Percentiles rank a stretch among this genome's conserved stretches.
Evolutionary conservation across 2,888 invertebrate species (phyloP).

Genomic region (Dryobotodes eremita): DNA sequence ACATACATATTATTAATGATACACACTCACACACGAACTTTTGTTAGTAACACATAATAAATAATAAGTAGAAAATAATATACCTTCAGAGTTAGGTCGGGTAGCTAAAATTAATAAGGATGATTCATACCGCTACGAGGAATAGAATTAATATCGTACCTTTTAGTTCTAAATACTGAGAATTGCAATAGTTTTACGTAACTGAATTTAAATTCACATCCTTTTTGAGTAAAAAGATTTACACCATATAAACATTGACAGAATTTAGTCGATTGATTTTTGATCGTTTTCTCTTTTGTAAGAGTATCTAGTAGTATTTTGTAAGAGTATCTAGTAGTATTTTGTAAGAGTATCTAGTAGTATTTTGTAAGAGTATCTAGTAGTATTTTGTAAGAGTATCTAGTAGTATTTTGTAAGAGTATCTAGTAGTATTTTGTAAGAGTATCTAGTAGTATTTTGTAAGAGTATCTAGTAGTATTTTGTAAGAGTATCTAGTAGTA

Average conservation of each 20-base stretch:
- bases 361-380: too few relatives aligned
- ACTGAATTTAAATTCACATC: not conserved
- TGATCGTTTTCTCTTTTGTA: not conserved
- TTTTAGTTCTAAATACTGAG: not conserved
- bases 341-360: too few relatives aligned
- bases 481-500: too few relatives aligned
- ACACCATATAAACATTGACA: not conserved
- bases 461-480: too few relatives aligned
- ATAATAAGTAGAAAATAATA: conserved; percentile 56
- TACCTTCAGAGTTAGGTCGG: conserved; percentile 53
- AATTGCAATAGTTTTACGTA: conserved; percentile 6
- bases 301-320: too few relatives aligned
- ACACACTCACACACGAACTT: conserved; percentile 45
- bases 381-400: too few relatives aligned
- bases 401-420: too few relatives aligned
- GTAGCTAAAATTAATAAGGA: conserved; percentile 52
- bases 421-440: too few relatives aligned
- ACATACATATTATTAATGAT: conserved; percentile 8
- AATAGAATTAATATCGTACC: conserved; percentile 10
- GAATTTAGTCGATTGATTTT: not conserved
- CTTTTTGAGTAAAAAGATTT: not conserved
- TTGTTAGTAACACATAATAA: conserved; percentile 51
- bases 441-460: too few relatives aligned
- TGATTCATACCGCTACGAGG: conserved; percentile 53
- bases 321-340: too few relatives aligned